Conservation (phyloP, 2,888 invertebrate genomes). For the Protodeltote pygarga region DNA sequence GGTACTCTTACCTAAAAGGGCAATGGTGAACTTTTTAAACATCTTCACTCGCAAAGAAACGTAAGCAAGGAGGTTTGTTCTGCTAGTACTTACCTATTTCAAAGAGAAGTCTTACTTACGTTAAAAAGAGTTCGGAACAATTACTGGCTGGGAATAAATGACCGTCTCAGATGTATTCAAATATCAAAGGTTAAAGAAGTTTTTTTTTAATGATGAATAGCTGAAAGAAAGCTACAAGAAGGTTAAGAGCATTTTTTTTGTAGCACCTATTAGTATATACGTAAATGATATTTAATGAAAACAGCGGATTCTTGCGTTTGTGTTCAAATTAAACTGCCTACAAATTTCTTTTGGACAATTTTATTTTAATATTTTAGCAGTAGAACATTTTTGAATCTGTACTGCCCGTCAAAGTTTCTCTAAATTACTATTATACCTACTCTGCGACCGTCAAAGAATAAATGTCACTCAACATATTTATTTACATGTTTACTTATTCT, state of each 20-base stretch:
- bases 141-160: slow-evolving; percentile 35
- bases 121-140: slow-evolving; percentile 50
- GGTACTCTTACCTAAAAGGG: slow-evolving; percentile 52
- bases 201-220: no score
- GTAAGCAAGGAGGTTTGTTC: slow-evolving; percentile 59
- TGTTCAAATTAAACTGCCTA: no score
- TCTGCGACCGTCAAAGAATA: slow-evolving; percentile 3
- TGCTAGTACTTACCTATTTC: no score
- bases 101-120: slow-evolving; percentile 42
- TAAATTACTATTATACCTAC: no score
- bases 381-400: slow-evolving; percentile 9
- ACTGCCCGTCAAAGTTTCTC: no score
- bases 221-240: no score
- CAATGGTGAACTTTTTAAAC: slow-evolving; percentile 60
- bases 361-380: no score
- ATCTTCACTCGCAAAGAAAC: slow-evolving; percentile 57
- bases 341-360: no score
- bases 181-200: slow-evolving; percentile 23
- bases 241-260: no score
- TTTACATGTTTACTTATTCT: slow-evolving; percentile 6
- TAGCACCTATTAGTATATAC: no score
- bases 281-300: no score
- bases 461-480: slow-evolving; percentile 12
- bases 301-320: no score
- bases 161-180: slow-evolving; percentile 14